Conservation (phyloP, 2,113 vertebrate species). For the Drymodes brunneopygia region DNA sequence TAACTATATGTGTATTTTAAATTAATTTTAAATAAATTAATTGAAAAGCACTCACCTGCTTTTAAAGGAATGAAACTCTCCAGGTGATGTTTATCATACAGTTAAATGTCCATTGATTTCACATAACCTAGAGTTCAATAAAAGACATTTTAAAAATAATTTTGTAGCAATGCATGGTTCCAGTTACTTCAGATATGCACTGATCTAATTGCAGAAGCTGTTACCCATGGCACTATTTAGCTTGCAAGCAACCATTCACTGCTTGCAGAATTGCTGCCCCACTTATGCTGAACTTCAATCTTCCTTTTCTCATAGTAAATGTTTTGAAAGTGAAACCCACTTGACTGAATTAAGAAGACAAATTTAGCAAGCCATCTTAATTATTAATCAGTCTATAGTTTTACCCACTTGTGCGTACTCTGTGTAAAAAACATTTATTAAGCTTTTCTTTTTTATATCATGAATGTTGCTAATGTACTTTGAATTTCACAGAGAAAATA, state of each 20-base stretch:
- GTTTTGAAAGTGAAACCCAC: slow-evolving; percentile 33
- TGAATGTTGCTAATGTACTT: slow-evolving; percentile 4
- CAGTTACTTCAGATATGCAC: neutral
- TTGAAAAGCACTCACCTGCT: neutral
- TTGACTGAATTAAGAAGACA: slow-evolving; percentile 25
- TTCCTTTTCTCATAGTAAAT: neutral
- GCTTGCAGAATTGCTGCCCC: neutral
- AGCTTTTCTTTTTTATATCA: slow-evolving; percentile 22
- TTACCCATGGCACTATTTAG: neutral
- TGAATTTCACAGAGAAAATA: slow-evolving; percentile 7
- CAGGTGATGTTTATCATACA: neutral
- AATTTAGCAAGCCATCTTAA: slow-evolving; percentile 16
- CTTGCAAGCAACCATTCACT: neutral
- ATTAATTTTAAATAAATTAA: neutral
- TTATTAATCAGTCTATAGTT: slow-evolving; percentile 22
- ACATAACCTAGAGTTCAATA: neutral
- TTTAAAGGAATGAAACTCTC: neutral
- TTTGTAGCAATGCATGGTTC: neutral
- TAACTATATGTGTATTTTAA: neutral
- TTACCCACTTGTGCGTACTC: slow-evolving; percentile 34
- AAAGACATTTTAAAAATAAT: neutral
- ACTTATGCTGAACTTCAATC: neutral
- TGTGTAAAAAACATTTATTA: slow-evolving; percentile 41
- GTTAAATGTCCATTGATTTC: neutral
- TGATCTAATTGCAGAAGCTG: neutral